Evolutionary conservation across 2,888 invertebrate species (phyloP).

Genomic region (Pardosa pseudoannulata): DNA sequence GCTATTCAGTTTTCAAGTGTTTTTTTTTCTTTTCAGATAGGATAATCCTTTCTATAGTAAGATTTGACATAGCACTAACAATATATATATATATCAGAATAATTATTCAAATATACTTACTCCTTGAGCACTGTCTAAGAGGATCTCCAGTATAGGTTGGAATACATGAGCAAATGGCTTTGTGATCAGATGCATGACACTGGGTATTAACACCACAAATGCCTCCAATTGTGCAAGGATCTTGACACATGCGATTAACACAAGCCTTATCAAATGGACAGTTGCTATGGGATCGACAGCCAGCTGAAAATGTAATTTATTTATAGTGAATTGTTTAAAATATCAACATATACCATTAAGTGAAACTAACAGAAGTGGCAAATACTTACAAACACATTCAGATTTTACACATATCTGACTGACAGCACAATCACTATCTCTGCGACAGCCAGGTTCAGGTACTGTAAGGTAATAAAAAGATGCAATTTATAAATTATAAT

Average conservation of each 20-base stretch:
- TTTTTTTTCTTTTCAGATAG: too few species aligned
- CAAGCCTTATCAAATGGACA: conserved; percentile 89
- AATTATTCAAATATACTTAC: conserved; percentile 28
- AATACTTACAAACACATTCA: conserved; percentile 73
- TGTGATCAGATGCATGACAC: conserved; percentile 82
- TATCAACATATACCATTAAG: background rate
- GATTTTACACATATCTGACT: conserved; percentile 75
- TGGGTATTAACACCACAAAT: conserved; percentile 82
- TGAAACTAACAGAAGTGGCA: too few species aligned
- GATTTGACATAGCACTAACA: too few species aligned
- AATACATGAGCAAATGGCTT: conserved; percentile 90
- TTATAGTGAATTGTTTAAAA: too few species aligned
- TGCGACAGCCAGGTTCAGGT: conserved; percentile 68
- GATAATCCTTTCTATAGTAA: too few species aligned
- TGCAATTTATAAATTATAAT: too few species aligned
- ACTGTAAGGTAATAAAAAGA: too few species aligned
- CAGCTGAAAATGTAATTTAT: conserved; percentile 51
- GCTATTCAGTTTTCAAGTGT: too few species aligned
- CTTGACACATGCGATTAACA: conserved; percentile 87
- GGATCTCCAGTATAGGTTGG: conserved; percentile 88
- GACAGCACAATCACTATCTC: conserved; percentile 80
- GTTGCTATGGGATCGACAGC: conserved; percentile 87
- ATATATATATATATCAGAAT: too few species aligned
- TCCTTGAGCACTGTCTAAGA: conserved; percentile 53
- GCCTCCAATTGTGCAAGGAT: conserved; percentile 83